Evolutionary conservation across 2,113 vertebrate genomes (phyloP).

Genomic region (Phrynosoma platyrhinos): DNA sequence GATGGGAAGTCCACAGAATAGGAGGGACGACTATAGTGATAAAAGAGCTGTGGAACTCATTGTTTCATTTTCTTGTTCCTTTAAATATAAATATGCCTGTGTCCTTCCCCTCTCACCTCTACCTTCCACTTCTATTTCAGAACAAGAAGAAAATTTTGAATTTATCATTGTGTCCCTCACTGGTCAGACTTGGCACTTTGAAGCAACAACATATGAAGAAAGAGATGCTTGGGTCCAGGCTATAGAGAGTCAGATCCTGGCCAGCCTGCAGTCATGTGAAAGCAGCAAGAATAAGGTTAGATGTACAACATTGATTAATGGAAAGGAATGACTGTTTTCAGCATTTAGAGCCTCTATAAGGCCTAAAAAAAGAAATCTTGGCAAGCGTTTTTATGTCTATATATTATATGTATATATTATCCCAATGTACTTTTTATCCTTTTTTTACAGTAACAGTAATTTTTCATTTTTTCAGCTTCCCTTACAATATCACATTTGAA

Average conservation of each 20-base stretch:
- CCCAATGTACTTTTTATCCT: background rate
- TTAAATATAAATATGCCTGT: constrained; percentile 12
- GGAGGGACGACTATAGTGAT: too few species aligned
- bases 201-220: constrained; percentile 95
- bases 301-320: background rate
- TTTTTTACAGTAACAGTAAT: background rate
- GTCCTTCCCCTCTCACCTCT: constrained; percentile 8
- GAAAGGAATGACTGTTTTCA: background rate
- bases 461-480: background rate
- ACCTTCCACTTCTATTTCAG: constrained; percentile 73
- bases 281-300: constrained; percentile 98
- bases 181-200: constrained; percentile 97
- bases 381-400: background rate
- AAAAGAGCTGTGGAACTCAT: background rate
- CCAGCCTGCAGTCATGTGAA: constrained; percentile 95
- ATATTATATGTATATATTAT: background rate
- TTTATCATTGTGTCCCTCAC: constrained; percentile 97
- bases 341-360: background rate
- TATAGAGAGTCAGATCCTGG: constrained; percentile 96
- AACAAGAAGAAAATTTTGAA: constrained; percentile 98
- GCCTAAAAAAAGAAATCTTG: background rate
- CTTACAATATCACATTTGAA: background rate
- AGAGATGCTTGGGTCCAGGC: constrained; percentile 96
- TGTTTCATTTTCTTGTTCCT: background rate
- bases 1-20: too few species aligned